A percentile compares a stretch with the other conserved stretches of the same genome.
Evolutionary conservation across 2,888 invertebrate genomes (phyloP).

Genomic region (Heliconius ethilla): DNA sequence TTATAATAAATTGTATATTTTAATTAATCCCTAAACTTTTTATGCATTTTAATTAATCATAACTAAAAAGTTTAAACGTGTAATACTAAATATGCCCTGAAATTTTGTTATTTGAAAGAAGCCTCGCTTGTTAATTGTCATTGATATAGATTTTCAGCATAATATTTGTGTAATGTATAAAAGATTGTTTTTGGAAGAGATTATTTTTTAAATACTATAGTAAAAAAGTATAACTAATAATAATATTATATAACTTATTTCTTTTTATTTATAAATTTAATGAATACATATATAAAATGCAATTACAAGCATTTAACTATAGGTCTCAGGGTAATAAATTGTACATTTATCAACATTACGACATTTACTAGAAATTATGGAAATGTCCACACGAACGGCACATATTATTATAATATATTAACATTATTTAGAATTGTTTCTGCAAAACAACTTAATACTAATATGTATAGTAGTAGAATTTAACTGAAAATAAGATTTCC

Average conservation of each 20-base stretch:
- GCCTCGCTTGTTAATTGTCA: neutral
- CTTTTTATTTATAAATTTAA: neutral
- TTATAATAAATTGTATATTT: neutral
- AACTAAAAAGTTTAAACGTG: too few species aligned
- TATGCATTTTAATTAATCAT: too few species aligned
- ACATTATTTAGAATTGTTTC: slow-evolving; percentile 3
- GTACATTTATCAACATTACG: slow-evolving; percentile 38
- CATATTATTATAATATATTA: slow-evolving; percentile 22
- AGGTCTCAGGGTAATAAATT: slow-evolving; percentile 35
- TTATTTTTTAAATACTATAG: too few species aligned
- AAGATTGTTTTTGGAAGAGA: too few species aligned
- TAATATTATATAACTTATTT: neutral
- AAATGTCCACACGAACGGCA: slow-evolving; percentile 29
- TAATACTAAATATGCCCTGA: neutral
- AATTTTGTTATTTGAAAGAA: neutral
- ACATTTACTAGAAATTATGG: slow-evolving; percentile 38
- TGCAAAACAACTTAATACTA: neutral
- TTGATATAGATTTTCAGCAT: neutral
- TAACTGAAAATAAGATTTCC: neutral
- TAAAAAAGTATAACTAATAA: neutral
- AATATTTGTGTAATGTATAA: neutral
- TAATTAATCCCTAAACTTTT: neutral
- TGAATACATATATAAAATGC: slow-evolving; percentile 4
- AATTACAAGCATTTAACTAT: slow-evolving; percentile 22
- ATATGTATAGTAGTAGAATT: neutral